These are phyloP conservation scores for Muntiacus reevesi DNA, from an alignment of 2,113 vertebrate genomes.

Conservation along the genomic window DNA sequence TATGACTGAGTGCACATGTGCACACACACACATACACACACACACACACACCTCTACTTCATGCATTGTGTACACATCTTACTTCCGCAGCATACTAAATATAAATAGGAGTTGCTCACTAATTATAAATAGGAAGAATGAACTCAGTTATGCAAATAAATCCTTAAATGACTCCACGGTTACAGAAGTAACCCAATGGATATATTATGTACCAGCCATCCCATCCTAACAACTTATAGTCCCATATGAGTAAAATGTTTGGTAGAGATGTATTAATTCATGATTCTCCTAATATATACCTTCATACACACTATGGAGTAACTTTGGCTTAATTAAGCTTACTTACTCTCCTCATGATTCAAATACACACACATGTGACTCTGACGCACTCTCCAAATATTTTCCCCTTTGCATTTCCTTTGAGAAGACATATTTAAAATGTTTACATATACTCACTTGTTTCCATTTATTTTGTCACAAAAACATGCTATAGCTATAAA, in stretches of 20 bases:
- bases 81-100: neutral
- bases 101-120: neutral
- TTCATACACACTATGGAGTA: neutral
- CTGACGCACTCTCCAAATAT: neutral
- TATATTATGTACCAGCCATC: neutral
- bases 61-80: neutral
- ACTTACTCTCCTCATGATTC: neutral
- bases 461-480: neutral
- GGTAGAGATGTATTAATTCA: neutral
- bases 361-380: neutral
- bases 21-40: neutral
- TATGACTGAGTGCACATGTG: rapidly evolving
- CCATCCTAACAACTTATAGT: neutral
- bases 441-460: neutral
- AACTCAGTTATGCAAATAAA: neutral
- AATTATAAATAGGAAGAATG: neutral
- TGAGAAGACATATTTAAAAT: neutral
- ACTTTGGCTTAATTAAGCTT: neutral
- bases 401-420: neutral
- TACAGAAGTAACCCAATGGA: neutral
- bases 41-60: neutral
- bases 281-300: neutral
- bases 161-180: neutral
- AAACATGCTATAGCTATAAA: neutral
- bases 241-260: neutral